A percentile compares a stretch with the other conserved stretches of the same genome.
Conservation (phyloP, 2,113 vertebrate genomes). For the Hylia prasina region DNA sequence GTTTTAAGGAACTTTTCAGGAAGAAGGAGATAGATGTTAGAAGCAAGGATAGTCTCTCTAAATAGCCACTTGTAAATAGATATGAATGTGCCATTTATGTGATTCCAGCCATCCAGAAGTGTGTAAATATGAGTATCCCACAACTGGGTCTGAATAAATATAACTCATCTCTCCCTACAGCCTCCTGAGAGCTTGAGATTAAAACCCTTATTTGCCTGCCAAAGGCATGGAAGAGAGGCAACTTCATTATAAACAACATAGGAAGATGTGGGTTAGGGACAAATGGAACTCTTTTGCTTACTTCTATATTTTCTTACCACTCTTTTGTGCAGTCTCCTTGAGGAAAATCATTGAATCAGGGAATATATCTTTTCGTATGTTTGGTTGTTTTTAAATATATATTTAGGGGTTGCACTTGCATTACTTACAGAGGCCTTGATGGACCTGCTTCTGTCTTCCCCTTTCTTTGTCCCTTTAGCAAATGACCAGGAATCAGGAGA, state of each 20-base stretch:
- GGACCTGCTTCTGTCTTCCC: background rate
- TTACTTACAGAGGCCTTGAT: background rate
- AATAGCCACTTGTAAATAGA: background rate
- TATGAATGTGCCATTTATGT: background rate
- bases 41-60: background rate
- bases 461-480: background rate
- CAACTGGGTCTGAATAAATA: background rate
- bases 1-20: background rate
- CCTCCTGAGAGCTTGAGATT: background rate
- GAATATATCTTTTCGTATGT: fast-evolving
- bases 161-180: background rate
- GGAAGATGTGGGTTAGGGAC: background rate
- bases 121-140: background rate
- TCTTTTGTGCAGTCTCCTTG: background rate
- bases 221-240: background rate
- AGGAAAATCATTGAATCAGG: background rate
- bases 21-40: background rate
- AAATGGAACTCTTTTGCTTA: background rate
- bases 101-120: background rate
- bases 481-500: background rate
- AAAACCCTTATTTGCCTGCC: background rate
- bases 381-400: background rate
- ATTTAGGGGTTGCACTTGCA: background rate
- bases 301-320: background rate
- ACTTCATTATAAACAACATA: background rate